Percentiles rank a stretch among this genome's conserved stretches.
phyloP scores from a whole-genome alignment of 2,797 vertebrate species.

The Apogon hyalosoma region DNA sequence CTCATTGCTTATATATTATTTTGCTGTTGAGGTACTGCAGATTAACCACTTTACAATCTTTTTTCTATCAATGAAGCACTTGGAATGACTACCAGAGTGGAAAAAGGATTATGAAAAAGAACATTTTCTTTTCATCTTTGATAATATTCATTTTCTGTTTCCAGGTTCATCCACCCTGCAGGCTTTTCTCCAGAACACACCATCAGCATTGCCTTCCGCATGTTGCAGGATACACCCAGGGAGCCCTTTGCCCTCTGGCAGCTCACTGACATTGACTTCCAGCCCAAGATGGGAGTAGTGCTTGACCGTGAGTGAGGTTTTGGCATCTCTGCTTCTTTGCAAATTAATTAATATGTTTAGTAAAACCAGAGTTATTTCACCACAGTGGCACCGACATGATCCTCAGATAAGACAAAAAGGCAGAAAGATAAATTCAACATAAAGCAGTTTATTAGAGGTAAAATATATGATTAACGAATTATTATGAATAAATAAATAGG shows the following conservation, averaged over 20 bases:
- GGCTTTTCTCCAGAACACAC: conserved; percentile 89
- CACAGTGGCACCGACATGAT: no score
- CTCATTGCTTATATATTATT: background rate
- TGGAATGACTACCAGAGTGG: background rate
- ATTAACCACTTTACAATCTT: no score
- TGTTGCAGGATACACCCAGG: conserved; percentile 88
- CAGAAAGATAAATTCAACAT: no score
- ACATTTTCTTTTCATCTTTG: background rate
- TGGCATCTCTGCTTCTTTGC: background rate
- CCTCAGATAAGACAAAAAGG: no score
- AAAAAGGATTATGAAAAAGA: background rate
- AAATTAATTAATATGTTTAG: no score
- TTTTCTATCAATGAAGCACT: background rate
- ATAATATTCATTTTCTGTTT: background rate
- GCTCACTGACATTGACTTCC: conserved; percentile 90
- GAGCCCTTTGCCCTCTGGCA: conserved; percentile 95
- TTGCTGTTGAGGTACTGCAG: no score
- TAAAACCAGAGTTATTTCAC: no score
- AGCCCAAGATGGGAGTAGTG: conserved; percentile 91
- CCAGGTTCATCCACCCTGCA: conserved; percentile 85
- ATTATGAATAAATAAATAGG: no score
- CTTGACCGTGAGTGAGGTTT: conserved; percentile 87
- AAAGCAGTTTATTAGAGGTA: no score
- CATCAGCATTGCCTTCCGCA: conserved; percentile 86
- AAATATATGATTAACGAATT: no score